phyloP scores from a whole-genome alignment of 2,888 invertebrate species.

The Cephonodes hylas region DNA sequence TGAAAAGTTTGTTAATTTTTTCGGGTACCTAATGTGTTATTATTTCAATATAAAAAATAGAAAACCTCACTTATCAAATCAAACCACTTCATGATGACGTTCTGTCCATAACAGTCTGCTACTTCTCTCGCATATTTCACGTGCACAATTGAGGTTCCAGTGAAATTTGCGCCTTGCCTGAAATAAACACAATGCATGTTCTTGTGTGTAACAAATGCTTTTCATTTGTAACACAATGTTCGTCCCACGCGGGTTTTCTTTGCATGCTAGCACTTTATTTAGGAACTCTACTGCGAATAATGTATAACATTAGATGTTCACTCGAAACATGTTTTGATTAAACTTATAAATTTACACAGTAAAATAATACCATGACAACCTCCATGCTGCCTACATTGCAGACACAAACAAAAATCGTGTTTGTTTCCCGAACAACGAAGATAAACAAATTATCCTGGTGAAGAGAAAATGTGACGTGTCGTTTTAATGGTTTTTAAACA shows the following conservation, averaged over 20 bases:
- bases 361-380: slow-evolving; percentile 40
- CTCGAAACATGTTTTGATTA: not conserved
- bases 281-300: not conserved
- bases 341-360: not conserved
- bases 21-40: too few species aligned
- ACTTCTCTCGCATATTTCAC: slow-evolving; percentile 68
- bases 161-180: slow-evolving; percentile 69
- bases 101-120: slow-evolving; percentile 71
- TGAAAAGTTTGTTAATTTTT: too few species aligned
- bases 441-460: slow-evolving; percentile 32
- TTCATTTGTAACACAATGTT: not conserved
- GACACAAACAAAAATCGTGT: slow-evolving; percentile 19
- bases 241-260: not conserved
- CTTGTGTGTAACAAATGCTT: not conserved
- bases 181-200: slow-evolving; percentile 35
- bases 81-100: slow-evolving; percentile 77
- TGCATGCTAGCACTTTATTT: not conserved
- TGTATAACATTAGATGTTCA: not conserved
- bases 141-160: slow-evolving; percentile 67
- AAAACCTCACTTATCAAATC: slow-evolving; percentile 74
- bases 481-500: not conserved
- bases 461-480: not conserved
- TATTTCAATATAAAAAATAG: not conserved
- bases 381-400: slow-evolving; percentile 22
- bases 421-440: slow-evolving; percentile 44